Base-by-base conservation (phyloP, 2,113 vertebrate species). In the Stomatorhinus ivindoensis region DNA sequence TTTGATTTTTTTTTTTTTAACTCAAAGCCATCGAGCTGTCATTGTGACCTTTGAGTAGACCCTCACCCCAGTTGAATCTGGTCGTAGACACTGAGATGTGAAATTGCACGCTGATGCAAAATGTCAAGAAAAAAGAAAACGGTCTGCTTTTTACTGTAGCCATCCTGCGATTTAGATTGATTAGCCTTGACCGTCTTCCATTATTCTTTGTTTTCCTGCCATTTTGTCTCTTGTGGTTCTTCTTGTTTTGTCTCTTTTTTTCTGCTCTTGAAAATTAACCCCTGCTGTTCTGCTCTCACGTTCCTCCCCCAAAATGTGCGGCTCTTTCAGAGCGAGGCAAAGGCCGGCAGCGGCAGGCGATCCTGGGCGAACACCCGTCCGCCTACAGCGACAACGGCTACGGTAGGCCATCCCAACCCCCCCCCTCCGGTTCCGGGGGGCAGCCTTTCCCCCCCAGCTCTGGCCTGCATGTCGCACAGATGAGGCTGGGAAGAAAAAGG, bases 351-450 rank as follows among this genome's bases (percentile, higher is more conserved):
- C 95, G 97, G 90, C 98, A 98, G 95, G 98, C 98, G 94, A 99
- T 99, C 94, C 93, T 99, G 93, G 98, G 98, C 95, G 98, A 99
- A 91, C 98, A 99, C 91, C 98, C 98, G 15, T 98, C 97, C 89
- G 97, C 96, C 11, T 97, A 97, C 94, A 95, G 96, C 93, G 96
- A 97, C 94, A 98, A 98, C 92, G 95, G 97, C 91, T 99, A 98
- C 92, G 97, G 98, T 99, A 95, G 97, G 97, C 96, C 48, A 80
- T 10, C 21, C 35, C 58, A 2, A 6, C 3, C 3, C 15, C 21
- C 27, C 58, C 44, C 11, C 17, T 3, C 48, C 48, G 0, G 35
- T 35, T 96, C 94, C 0, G 95, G n/a, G n/a, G n/a, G n/a, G 96
- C 24, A 94, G 95, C 44, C 94, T 95, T 21, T 91, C 96, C 90